Evolutionary conservation across 2,888 invertebrate species (phyloP), one percentile per base, ranked within the genome.

Genomic region (Heliconius sara): DNA sequence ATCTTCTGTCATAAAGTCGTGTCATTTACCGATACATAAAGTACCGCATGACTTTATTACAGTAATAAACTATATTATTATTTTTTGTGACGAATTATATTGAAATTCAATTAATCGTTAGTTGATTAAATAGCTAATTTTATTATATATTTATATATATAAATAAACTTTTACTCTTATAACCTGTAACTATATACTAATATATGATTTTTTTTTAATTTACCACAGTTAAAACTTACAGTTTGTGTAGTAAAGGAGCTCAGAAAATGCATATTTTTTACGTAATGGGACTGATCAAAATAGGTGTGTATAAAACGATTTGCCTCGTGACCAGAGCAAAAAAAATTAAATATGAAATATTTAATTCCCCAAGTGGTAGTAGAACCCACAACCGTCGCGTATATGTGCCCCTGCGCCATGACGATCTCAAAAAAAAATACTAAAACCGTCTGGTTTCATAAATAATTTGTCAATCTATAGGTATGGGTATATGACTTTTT

Each of bases 1-100:
- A 68, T 68, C 67, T 39, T 1, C 34, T 22, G 66, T 67, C 67
- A 39, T 68, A 68, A 68, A 68, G 1, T 12, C 34, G 10, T 68
- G 68, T 68, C 68, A 43, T 68, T 68, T 68, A 68, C n/a, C 43
- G 43, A 68, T 43, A 68, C 43, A 68, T 7, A 43, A 68, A 68
- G 68, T 68, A n/a, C 68, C 68, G 68, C 68, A 16, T 43, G 39
- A 13, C 13, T 68, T 39, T 39, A 68, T 68, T 13, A 39, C 5
- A 5, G 43, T 43, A 43, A 68, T 68, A 68, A 68, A 68, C 39
- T 68, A 3, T 12, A 65, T 65, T n/a, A 16, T 52, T 60, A n/a
- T 60, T 60, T 60, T n/a, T n/a, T 68, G 5, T n/a, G 39, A 12
- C n/a, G 39, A 22, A 68, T 68, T 68, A 68, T 13, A 68, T n/a